Percentiles rank a stretch among this genome's conserved stretches.
These are phyloP conservation scores for Misgurnus mizolepis DNA, from an alignment of 2,113 vertebrate genomes.

Conservation along the genomic window DNA sequence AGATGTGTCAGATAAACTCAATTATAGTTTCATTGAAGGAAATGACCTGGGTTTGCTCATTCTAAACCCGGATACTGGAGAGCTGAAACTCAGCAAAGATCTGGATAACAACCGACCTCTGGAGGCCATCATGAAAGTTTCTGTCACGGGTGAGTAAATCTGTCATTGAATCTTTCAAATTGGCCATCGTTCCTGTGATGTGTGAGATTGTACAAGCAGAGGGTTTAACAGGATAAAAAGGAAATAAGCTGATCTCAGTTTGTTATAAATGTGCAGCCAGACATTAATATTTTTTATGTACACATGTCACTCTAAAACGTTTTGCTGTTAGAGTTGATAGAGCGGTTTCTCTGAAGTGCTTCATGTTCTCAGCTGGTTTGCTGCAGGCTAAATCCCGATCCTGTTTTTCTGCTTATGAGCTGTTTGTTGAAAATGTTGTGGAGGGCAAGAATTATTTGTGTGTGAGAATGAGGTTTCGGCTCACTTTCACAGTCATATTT, in stretches of 20 bases:
- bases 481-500: background rate
- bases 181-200: background rate
- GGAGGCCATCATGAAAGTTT: slow-evolving; percentile 92
- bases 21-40: slow-evolving; percentile 88
- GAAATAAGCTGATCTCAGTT: background rate
- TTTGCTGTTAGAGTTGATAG: background rate
- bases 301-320: background rate
- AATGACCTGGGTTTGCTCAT: slow-evolving; percentile 90
- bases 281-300: background rate
- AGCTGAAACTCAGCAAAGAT: slow-evolving; percentile 87
- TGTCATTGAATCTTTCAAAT: background rate
- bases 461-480: background rate
- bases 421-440: slow-evolving; percentile 58
- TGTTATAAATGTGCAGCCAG: background rate
- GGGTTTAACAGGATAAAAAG: background rate
- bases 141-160: slow-evolving; percentile 84
- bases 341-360: slow-evolving; percentile 45
- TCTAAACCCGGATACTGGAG: slow-evolving; percentile 85
- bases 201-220: background rate
- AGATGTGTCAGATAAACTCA: slow-evolving; percentile 89
- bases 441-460: background rate
- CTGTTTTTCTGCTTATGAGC: slow-evolving; percentile 68
- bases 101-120: slow-evolving; percentile 92
- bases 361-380: slow-evolving; percentile 55
- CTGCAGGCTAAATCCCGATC: slow-evolving; percentile 66